A percentile compares a stretch with the other conserved stretches of the same genome.
These are phyloP conservation scores for Oostethus manadensis DNA, from an alignment of 2,113 vertebrate genomes.

Conservation along the genomic window DNA sequence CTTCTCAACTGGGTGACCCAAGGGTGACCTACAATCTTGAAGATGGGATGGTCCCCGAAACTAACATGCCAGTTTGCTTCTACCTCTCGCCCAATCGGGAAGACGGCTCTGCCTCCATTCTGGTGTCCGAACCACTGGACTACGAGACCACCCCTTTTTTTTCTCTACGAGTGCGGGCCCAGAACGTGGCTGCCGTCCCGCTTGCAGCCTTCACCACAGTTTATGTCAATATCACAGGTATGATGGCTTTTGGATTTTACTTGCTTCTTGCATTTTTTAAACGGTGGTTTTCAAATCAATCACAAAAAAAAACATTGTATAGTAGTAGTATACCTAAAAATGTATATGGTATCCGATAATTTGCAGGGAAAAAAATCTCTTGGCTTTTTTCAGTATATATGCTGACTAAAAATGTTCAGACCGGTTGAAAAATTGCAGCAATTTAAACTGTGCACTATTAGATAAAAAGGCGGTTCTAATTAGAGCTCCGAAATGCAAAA, in stretches of 20 bases:
- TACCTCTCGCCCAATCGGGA: slow-evolving; percentile 85
- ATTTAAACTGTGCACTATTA: no score
- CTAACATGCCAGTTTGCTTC: slow-evolving; percentile 85
- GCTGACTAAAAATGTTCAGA: no score
- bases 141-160: slow-evolving; percentile 81
- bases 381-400: no score
- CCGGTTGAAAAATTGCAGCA: no score
- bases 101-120: slow-evolving; percentile 80
- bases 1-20: slow-evolving; percentile 81
- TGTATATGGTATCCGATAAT: no score
- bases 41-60: slow-evolving; percentile 83
- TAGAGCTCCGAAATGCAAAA: no score
- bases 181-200: slow-evolving; percentile 83
- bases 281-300: no score
- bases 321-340: no score
- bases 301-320: no score
- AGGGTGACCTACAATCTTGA: slow-evolving; percentile 84
- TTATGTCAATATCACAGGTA: slow-evolving; percentile 83
- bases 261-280: background rate
- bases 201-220: slow-evolving; percentile 80
- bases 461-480: no score
- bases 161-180: slow-evolving; percentile 78
- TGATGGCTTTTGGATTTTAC: background rate
- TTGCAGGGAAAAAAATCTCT: no score
- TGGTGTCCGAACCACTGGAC: slow-evolving; percentile 82